Conservation (phyloP, 2,797 vertebrate species). For the Emydoidea blandingii region DNA sequence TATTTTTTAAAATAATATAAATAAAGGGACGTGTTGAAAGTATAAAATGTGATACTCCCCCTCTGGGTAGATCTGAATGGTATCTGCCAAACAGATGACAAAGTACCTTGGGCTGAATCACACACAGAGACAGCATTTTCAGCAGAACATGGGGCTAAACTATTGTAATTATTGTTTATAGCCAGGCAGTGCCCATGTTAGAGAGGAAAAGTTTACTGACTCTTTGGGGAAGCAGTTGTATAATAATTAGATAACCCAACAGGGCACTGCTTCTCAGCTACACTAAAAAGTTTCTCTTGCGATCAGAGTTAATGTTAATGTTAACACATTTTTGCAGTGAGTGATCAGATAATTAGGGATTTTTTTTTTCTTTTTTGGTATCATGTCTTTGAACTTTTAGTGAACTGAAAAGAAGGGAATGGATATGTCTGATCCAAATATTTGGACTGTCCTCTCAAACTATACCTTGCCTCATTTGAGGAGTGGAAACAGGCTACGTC, state of each 20-base stretch:
- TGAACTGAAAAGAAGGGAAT: slow-evolving; percentile 30
- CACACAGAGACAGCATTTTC: slow-evolving; percentile 77
- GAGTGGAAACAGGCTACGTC: slow-evolving; percentile 87
- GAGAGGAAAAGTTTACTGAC: slow-evolving; percentile 56
- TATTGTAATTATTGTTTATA: slow-evolving; percentile 65
- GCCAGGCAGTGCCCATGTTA: slow-evolving; percentile 45
- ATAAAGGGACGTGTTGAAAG: not conserved
- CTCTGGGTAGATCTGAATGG: slow-evolving; percentile 83
- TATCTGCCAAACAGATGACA: slow-evolving; percentile 93
- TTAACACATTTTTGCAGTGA: slow-evolving; percentile 54
- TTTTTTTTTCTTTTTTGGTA: not conserved
- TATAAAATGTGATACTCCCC: slow-evolving; percentile 23
- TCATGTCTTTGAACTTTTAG: slow-evolving; percentile 50
- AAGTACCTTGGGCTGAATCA: slow-evolving; percentile 85
- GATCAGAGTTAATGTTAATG: slow-evolving; percentile 70
- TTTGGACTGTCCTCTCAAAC: slow-evolving; percentile 92
- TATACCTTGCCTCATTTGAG: slow-evolving; percentile 93
- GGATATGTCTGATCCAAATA: slow-evolving; percentile 90
- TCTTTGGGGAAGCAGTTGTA: slow-evolving; percentile 38
- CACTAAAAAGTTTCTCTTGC: slow-evolving; percentile 52
- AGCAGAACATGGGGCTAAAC: slow-evolving; percentile 55
- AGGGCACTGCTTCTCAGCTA: slow-evolving; percentile 75
- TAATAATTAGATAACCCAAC: slow-evolving; percentile 70
- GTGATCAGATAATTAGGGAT: slow-evolving; percentile 15
- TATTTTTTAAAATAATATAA: not conserved